A percentile compares a stretch with the other conserved stretches of the same genome.
These are phyloP conservation scores for Megaceryle maxima DNA, from an alignment of 2,113 vertebrate genomes.

Conservation along the genomic window DNA sequence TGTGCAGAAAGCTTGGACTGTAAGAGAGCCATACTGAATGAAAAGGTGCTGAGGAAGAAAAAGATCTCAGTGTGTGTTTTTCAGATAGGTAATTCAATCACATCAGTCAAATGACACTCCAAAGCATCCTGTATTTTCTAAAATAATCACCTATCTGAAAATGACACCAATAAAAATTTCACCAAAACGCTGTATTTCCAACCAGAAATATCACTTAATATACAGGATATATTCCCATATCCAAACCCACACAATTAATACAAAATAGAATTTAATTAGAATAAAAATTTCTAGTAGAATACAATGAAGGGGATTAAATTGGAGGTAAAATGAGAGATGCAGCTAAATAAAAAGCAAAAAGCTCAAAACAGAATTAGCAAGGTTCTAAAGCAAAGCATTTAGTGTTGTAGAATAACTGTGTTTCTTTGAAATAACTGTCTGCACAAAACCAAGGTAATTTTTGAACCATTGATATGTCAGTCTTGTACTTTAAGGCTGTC, in stretches of 20 bases:
- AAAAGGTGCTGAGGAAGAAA: neutral
- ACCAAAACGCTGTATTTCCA: neutral
- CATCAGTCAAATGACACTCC: neutral
- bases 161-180: neutral
- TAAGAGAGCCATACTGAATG: neutral
- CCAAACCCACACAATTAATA: neutral
- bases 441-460: neutral
- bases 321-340: neutral
- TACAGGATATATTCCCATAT: neutral
- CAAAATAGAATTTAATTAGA: neutral
- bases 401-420: neutral
- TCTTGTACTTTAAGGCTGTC: neutral
- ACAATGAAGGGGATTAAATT: neutral
- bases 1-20: neutral
- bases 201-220: neutral
- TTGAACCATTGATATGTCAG: neutral
- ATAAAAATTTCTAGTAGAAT: neutral
- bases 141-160: neutral
- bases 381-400: neutral
- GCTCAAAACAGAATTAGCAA: neutral
- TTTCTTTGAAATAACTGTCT: neutral
- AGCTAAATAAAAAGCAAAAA: neutral
- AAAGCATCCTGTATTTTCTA: neutral
- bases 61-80: neutral
- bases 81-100: neutral